These are phyloP conservation scores for Corythaeola cristata DNA, from an alignment of 2,113 vertebrate species.

Conservation along the genomic window DNA sequence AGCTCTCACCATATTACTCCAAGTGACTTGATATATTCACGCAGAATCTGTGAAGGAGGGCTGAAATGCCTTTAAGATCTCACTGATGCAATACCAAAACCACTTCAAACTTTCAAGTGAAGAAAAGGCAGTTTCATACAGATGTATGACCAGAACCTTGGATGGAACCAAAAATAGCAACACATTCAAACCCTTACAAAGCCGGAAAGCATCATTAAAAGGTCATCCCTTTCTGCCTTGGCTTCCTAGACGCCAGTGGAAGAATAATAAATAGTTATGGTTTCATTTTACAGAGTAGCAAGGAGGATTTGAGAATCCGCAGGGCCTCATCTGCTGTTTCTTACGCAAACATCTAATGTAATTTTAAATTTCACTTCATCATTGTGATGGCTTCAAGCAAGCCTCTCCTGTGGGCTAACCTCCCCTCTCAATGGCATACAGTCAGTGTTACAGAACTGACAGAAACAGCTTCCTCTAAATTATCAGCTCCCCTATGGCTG, in stretches of 20 bases:
- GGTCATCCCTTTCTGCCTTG: slow-evolving; percentile 54
- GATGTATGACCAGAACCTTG: slow-evolving; percentile 46
- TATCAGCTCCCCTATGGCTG: not conserved
- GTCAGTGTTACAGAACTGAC: not conserved
- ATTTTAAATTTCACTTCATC: slow-evolving; percentile 78
- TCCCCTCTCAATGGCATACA: not conserved
- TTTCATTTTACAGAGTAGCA: slow-evolving; percentile 68
- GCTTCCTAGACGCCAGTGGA: slow-evolving; percentile 34
- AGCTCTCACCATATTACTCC: not conserved
- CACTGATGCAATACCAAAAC: not conserved
- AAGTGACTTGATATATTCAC: not conserved
- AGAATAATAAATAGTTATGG: slow-evolving; percentile 62
- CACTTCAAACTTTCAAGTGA: not conserved
- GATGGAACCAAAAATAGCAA: slow-evolving; percentile 8
- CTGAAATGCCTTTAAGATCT: not conserved
- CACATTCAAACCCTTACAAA: slow-evolving; percentile 45
- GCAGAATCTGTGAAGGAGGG: not conserved
- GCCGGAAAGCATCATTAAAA: slow-evolving; percentile 60
- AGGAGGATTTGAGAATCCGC: slow-evolving; percentile 71
- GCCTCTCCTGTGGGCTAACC: not conserved
- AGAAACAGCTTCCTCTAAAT: not conserved
- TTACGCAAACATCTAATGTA: slow-evolving; percentile 76
- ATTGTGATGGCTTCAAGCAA: slow-evolving; percentile 50
- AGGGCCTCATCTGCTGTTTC: slow-evolving; percentile 75
- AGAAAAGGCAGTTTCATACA: not conserved